A percentile compares a stretch with the other conserved stretches of the same genome.
phyloP scores from a whole-genome alignment of 2,797 vertebrate species.

The Semotilus atromaculatus region DNA sequence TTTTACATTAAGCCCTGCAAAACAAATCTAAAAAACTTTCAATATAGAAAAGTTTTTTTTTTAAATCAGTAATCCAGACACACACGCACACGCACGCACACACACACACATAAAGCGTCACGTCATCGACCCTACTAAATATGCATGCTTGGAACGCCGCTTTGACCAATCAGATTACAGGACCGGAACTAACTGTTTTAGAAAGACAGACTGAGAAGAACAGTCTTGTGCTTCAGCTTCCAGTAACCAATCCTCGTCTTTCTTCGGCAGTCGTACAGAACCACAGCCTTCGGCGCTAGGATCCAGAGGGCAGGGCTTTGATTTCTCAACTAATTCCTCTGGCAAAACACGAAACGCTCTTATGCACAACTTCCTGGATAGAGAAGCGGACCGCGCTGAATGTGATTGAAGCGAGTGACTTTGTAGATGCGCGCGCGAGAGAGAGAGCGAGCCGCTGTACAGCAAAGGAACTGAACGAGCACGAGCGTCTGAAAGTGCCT shows the following conservation, averaged over 20 bases:
- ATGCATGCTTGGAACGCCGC: slow-evolving; percentile 6
- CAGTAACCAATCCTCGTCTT: slow-evolving; percentile 34
- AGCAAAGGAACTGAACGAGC: slow-evolving; percentile 81
- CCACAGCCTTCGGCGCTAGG: slow-evolving; percentile 70
- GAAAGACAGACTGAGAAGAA: slow-evolving; percentile 37
- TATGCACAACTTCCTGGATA: slow-evolving; percentile 77
- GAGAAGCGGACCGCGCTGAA: slow-evolving; percentile 61
- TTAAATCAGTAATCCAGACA: background rate
- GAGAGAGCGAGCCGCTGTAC: slow-evolving; percentile 70
- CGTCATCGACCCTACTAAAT: slow-evolving; percentile 15
- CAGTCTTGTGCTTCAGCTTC: slow-evolving; percentile 19
- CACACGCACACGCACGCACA: no score
- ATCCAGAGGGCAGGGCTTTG: slow-evolving; percentile 68
- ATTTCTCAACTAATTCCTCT: slow-evolving; percentile 79
- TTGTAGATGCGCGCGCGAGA: background rate
- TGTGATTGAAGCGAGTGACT: slow-evolving; percentile 22
- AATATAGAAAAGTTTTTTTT: background rate
- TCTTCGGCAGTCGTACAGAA: slow-evolving; percentile 27
- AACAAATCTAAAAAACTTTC: background rate
- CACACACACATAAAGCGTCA: no score
- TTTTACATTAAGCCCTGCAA: background rate
- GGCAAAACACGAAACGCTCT: slow-evolving; percentile 81
- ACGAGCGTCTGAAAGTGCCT: slow-evolving; percentile 52
- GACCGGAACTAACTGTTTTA: slow-evolving; percentile 24
- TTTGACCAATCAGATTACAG: slow-evolving; percentile 28